Evolutionary conservation across 2,113 vertebrate species (phyloP).

Genomic region (Microcebus ravelobensis): DNA sequence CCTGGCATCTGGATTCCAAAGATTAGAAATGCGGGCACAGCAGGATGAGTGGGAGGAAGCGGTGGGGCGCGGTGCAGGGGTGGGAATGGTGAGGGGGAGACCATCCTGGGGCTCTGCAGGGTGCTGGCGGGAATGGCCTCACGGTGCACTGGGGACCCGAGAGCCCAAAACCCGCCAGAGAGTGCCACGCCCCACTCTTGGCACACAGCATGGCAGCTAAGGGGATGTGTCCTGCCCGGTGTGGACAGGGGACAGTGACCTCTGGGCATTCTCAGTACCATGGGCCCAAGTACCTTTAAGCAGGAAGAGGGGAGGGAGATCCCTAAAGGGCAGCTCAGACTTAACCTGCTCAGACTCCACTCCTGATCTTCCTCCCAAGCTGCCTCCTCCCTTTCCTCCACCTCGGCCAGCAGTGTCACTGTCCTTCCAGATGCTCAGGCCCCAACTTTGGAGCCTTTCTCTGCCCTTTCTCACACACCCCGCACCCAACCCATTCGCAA

Average conservation of each 20-base stretch:
- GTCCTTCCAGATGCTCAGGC: not conserved
- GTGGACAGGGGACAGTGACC: not conserved
- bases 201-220: not conserved
- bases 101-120: not conserved
- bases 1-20: not conserved
- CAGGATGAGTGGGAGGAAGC: not conserved
- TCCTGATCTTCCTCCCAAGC: not conserved
- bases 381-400: rapidly evolving
- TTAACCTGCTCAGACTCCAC: too few species aligned
- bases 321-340: not conserved
- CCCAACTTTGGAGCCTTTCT: not conserved
- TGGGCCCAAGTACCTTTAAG: not conserved
- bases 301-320: not conserved
- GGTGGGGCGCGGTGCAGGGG: too few species aligned
- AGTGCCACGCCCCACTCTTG: not conserved
- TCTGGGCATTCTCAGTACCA: rapidly evolving
- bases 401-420: rapidly evolving
- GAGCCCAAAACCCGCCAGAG: not conserved
- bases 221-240: not conserved
- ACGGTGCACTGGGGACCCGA: not conserved
- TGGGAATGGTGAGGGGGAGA: too few species aligned
- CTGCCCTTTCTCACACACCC: not conserved
- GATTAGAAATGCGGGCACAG: not conserved
- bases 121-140: not conserved
- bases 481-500: not conserved